phyloP scores from a whole-genome alignment of 1,140 invertebrate species.

The Temnothorax nylanderi region DNA sequence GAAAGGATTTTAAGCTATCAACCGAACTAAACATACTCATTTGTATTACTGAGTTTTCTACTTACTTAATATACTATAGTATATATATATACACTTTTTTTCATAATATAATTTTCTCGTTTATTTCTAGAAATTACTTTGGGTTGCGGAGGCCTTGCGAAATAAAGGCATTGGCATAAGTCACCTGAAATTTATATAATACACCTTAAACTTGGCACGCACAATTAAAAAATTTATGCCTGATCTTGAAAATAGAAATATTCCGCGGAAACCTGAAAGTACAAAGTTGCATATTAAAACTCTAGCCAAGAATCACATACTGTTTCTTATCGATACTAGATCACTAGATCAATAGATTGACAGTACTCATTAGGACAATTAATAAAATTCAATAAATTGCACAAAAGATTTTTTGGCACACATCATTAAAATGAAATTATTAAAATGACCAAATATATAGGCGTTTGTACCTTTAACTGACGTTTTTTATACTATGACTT shows the following conservation, averaged over 20 bases:
- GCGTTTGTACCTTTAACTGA: conserved; percentile 24
- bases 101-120: not conserved
- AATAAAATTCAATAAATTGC: conserved; percentile 8
- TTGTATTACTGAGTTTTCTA: conserved; percentile 45
- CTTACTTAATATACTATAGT: not conserved
- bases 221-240: conserved; percentile 86
- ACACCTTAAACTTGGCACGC: conserved; percentile 86
- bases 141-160: conserved; percentile 89
- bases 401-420: conserved; percentile 39
- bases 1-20: conserved; percentile 53
- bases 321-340: conserved; percentile 87
- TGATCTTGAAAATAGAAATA: conserved; percentile 81
- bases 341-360: conserved; percentile 51
- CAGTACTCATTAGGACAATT: conserved; percentile 58
- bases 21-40: conserved; percentile 87
- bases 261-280: conserved; percentile 84
- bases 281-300: conserved; percentile 87
- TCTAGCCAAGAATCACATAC: conserved; percentile 87
- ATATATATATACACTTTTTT: not conserved
- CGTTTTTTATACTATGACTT: conserved; percentile 48
- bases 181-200: conserved; percentile 88
- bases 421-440: not conserved
- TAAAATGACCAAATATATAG: conserved; percentile 38
- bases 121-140: conserved; percentile 88
- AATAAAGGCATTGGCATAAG: conserved; percentile 88